Percentiles rank a stretch among this genome's conserved stretches.
These are phyloP conservation scores for Zapus hudsonius DNA, from an alignment of 2,113 vertebrate species.

Conservation along the genomic window DNA sequence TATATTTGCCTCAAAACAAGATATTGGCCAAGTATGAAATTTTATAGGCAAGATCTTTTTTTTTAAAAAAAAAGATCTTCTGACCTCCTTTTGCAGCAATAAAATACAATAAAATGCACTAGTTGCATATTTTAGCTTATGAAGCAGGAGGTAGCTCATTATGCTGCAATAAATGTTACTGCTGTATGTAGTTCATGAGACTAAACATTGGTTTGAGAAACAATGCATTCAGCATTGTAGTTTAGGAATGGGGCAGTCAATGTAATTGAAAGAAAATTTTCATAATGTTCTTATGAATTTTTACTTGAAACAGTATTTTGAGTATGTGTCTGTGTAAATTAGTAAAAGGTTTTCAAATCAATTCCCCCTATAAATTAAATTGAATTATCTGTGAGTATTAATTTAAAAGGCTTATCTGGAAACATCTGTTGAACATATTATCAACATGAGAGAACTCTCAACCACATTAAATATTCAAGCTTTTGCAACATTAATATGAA, in stretches of 20 bases:
- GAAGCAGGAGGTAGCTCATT: background rate
- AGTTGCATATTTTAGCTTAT: background rate
- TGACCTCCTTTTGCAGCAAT: constrained; percentile 21
- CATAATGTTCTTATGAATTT: constrained; percentile 38
- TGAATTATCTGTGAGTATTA: constrained; percentile 28
- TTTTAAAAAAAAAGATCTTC: background rate
- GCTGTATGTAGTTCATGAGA: constrained; percentile 19
- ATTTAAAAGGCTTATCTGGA: constrained; percentile 48
- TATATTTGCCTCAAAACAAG: constrained; percentile 13
- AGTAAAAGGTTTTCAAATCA: constrained; percentile 48
- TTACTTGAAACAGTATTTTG: constrained; percentile 35
- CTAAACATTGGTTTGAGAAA: constrained; percentile 51
- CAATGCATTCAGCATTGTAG: constrained; percentile 28
- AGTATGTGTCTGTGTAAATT: background rate
- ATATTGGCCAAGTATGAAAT: constrained; percentile 36
- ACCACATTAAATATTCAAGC: constrained; percentile 35
- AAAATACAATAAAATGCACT: constrained; percentile 8
- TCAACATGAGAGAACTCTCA: constrained; percentile 7
- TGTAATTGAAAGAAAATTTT: constrained; percentile 10
- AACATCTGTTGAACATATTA: constrained; percentile 9
- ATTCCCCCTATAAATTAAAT: constrained; percentile 18
- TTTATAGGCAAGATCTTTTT: background rate
- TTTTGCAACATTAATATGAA: constrained; percentile 8
- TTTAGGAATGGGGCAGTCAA: constrained; percentile 29
- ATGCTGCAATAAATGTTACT: background rate